These are phyloP conservation scores for Halictus quadricinctus DNA, from an alignment of 2,888 invertebrate genomes.

Conservation along the genomic window DNA sequence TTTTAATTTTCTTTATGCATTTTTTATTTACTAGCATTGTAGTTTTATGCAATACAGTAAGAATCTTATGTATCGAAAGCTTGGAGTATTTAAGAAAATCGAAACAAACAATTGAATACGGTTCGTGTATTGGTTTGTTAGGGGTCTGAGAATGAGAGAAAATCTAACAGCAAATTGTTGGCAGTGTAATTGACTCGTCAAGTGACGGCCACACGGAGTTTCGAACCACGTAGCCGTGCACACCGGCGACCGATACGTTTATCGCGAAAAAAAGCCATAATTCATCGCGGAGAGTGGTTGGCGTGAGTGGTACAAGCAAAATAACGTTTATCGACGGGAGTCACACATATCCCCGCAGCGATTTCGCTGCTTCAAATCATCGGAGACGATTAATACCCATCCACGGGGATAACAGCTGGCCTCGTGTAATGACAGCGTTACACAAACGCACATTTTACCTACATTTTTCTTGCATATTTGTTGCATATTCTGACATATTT, in stretches of 20 bases:
- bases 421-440: conserved; percentile 44
- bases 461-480: too few relatives aligned
- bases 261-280: conserved; percentile 33
- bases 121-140: background rate
- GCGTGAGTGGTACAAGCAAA: conserved; percentile 40
- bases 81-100: too few relatives aligned
- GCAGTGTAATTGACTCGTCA: conserved; percentile 43
- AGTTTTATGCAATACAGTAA: background rate
- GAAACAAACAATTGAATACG: background rate
- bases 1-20: background rate
- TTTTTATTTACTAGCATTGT: background rate
- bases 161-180: conserved; percentile 2
- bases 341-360: conserved; percentile 45
- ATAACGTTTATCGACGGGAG: conserved; percentile 47
- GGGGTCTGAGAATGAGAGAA: background rate
- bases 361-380: conserved; percentile 56
- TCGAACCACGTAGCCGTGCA: conserved; percentile 6
- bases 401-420: conserved; percentile 52
- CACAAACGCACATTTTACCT: conserved; percentile 35
- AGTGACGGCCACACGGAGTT: background rate
- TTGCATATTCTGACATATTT: too few relatives aligned
- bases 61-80: too few relatives aligned
- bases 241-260: conserved; percentile 27
- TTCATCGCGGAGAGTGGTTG: conserved; percentile 22
- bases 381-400: conserved; percentile 65